Percentiles rank a stretch among this genome's conserved stretches.
These are phyloP conservation scores for Scaeva pyrastri DNA, from an alignment of 2,888 invertebrate genomes.

Conservation along the genomic window DNA sequence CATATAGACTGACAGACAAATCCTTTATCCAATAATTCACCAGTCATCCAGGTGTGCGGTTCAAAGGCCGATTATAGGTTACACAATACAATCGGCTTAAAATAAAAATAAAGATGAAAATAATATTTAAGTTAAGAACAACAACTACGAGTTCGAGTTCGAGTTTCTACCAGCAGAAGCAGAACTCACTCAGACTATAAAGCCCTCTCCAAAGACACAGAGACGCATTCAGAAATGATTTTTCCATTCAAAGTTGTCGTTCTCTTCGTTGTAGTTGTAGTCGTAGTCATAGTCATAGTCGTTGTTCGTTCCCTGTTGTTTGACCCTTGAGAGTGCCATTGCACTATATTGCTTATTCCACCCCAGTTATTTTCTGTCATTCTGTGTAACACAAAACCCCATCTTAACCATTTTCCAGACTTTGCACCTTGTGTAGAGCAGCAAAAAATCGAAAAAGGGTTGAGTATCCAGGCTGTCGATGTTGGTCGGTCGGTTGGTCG, in stretches of 20 bases:
- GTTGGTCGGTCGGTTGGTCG: not conserved
- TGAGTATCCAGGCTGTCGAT: not conserved
- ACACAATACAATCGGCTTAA: conserved; percentile 33
- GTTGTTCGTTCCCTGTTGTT: conserved; percentile 23
- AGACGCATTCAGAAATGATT: not conserved
- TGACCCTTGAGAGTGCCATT: conserved; percentile 51
- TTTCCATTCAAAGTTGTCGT: conserved; percentile 27
- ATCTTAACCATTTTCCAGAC: conserved; percentile 44
- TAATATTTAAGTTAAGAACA: conserved; percentile 31
- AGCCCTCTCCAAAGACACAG: not conserved
- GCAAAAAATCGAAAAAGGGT: not conserved
- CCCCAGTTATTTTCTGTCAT: conserved; percentile 62
- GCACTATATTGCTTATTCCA: conserved; percentile 62
- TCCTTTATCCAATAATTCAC: conserved; percentile 34
- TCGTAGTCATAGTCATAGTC: too few species aligned
- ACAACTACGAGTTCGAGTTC: not conserved
- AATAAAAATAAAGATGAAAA: conserved; percentile 60
- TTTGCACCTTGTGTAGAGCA: conserved; percentile 24
- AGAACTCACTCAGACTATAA: not conserved
- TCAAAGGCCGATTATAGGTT: conserved; percentile 54
- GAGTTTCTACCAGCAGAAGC: not conserved
- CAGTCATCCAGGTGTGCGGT: conserved; percentile 42
- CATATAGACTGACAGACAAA: conserved; percentile 12
- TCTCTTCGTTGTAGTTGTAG: not conserved
- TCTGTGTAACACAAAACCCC: conserved; percentile 33